Percentiles rank a stretch among this genome's conserved stretches.
Evolutionary conservation across 2,888 invertebrate species (phyloP).

Genomic region (Pristionchus arcanus): DNA sequence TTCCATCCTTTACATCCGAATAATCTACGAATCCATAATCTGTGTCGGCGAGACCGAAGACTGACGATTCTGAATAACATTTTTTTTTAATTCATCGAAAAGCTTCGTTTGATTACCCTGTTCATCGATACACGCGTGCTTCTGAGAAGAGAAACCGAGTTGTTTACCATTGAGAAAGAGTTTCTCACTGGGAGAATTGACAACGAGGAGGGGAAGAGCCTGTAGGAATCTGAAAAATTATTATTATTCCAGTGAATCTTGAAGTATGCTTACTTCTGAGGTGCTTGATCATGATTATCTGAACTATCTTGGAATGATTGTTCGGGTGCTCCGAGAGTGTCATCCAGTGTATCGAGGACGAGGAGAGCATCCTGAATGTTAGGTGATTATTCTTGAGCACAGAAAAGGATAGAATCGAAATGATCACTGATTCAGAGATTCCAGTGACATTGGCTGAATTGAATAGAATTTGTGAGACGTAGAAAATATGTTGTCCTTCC

Average conservation of each 20-base stretch:
- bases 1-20: neutral
- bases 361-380: constrained; percentile 35
- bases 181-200: constrained; percentile 15
- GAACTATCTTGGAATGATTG: constrained; percentile 38
- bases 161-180: constrained; percentile 43
- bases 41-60: constrained; percentile 18
- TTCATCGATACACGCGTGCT: constrained; percentile 43
- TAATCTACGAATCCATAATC: neutral
- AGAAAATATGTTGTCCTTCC: neutral
- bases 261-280: neutral
- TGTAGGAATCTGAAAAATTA: constrained; percentile 21
- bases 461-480: constrained; percentile 23
- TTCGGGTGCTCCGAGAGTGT: neutral
- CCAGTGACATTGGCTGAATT: constrained; percentile 42
- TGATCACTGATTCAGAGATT: constrained; percentile 4
- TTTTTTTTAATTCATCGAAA: no score
- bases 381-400: neutral
- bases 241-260: neutral
- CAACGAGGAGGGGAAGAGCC: constrained; percentile 37
- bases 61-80: neutral
- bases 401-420: neutral
- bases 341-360: constrained; percentile 14
- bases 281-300: constrained; percentile 19
- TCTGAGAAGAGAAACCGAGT: constrained; percentile 43
- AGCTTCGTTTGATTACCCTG: neutral